These are phyloP conservation scores for Paralvinella palmiformis DNA, from an alignment of 1,140 invertebrate genomes.

Conservation along the genomic window DNA sequence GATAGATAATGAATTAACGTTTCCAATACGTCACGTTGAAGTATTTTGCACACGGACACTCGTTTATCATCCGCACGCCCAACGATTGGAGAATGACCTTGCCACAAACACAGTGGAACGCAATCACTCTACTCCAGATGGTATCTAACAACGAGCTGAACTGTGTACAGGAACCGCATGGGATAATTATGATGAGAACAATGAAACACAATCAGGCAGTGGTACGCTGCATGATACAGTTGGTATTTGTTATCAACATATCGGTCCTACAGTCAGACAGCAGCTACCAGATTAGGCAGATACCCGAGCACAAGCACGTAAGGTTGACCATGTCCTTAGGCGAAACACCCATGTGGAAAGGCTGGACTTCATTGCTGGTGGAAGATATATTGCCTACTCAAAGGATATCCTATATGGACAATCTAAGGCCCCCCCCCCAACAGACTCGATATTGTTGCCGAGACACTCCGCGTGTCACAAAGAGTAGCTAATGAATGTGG, in stretches of 20 bases:
- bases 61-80: no score
- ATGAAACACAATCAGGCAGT: background rate
- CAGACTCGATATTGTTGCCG: no score
- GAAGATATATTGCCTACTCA: background rate
- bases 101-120: background rate
- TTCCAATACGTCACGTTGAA: no score
- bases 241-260: conserved; percentile 1
- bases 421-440: no score
- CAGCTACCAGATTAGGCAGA: background rate
- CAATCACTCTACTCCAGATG: background rate
- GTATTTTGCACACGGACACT: no score
- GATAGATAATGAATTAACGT: no score
- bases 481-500: no score
- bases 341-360: background rate
- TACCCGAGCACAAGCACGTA: background rate
- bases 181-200: conserved; percentile 14
- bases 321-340: background rate
- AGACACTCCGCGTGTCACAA: no score
- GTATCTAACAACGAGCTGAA: background rate
- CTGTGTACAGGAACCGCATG: background rate
- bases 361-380: background rate
- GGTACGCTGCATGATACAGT: conserved; percentile 11
- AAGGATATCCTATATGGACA: background rate
- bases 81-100: background rate
- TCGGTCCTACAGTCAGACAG: background rate